These are phyloP conservation scores for Myoxocephalus aenaeus DNA, from an alignment of 2,797 vertebrate genomes.

Conservation along the genomic window DNA sequence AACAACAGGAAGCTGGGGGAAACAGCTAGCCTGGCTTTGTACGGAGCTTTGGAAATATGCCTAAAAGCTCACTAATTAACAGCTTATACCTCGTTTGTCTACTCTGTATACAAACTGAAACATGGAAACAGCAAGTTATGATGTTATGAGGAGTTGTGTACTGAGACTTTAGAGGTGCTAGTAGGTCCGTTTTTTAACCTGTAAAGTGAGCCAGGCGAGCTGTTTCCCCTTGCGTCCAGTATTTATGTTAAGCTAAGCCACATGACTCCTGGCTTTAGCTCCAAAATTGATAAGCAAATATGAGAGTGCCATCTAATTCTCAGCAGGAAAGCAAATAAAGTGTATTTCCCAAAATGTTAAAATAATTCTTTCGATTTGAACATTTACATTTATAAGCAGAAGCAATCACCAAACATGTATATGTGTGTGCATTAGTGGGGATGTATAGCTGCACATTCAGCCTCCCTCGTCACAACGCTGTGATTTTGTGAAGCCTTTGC, in stretches of 20 bases:
- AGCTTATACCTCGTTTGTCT: background rate
- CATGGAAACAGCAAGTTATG: background rate
- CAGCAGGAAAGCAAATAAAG: background rate
- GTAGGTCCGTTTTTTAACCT: background rate
- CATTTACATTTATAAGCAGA: background rate
- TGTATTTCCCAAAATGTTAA: background rate
- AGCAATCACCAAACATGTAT: background rate
- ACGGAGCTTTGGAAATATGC: background rate
- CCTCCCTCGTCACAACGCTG: background rate
- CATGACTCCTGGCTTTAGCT: background rate
- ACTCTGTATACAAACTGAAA: background rate
- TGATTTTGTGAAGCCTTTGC: conserved; percentile 23
- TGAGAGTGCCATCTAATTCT: background rate
- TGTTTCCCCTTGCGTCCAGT: background rate
- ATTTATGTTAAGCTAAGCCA: background rate
- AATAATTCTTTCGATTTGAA: background rate
- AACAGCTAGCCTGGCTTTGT: background rate
- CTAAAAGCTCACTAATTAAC: background rate
- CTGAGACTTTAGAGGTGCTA: background rate
- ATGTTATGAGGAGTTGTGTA: background rate
- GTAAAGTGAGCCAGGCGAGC: no score
- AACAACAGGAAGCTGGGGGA: background rate
- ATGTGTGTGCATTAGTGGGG: background rate
- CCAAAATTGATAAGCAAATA: background rate
- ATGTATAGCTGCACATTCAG: background rate